Evolutionary conservation across 1,140 invertebrate species (phyloP).

Genomic region (Phymorhynchus buccinoides): DNA sequence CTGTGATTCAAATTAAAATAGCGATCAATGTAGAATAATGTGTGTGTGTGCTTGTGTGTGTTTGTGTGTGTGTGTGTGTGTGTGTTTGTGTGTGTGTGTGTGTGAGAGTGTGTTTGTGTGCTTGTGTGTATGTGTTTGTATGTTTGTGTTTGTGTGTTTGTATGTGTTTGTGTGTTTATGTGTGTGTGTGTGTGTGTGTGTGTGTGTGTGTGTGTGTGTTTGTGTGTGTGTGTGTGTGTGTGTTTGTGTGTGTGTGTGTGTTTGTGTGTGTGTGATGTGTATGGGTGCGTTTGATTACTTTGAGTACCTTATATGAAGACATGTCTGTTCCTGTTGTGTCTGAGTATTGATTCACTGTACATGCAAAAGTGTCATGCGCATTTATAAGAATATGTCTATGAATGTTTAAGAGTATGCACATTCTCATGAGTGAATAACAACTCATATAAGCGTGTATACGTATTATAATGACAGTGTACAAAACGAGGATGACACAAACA

Average conservation of each 20-base stretch:
- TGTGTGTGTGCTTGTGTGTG: background rate
- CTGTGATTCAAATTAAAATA: constrained; percentile 36
- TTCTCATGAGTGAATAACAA: no score
- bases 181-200: background rate
- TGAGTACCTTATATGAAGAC: no score
- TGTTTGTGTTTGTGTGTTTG: background rate
- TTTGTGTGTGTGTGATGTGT: background rate
- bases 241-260: background rate
- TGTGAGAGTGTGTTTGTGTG: background rate
- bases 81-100: background rate
- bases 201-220: constrained; percentile 1
- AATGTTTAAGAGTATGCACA: no score
- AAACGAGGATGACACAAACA: no score
- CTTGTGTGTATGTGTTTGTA: background rate
- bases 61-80: background rate
- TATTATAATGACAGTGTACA: no score
- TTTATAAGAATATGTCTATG: no score
- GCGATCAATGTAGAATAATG: constrained; percentile 1
- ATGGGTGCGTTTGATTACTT: background rate
- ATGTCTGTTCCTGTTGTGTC: no score
- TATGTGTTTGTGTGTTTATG: background rate
- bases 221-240: background rate
- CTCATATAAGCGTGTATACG: no score
- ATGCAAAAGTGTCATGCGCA: no score
- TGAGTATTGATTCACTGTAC: no score